Evolutionary conservation across 2,888 invertebrate species (phyloP), one percentile per base, ranked within the genome.

Genomic region (Aphidoletes aphidimyza): DNA sequence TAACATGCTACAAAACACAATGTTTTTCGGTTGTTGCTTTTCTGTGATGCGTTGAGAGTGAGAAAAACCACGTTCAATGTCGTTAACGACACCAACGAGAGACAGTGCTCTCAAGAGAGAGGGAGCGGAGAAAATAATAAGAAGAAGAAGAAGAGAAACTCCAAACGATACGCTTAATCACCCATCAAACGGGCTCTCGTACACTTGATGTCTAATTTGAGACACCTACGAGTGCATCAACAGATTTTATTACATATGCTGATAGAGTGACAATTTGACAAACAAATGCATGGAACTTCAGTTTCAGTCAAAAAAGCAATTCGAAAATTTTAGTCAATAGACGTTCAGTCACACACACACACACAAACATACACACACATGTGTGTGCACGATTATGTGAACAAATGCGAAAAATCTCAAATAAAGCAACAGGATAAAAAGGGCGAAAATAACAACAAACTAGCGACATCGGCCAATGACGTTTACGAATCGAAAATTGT

Each of bases 171-270:
- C 37, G 37, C 81, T 81, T 81, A 81, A 81, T 81, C 81, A 81
- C 81, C 81, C 81, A 81, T 81, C 81, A 81, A 69, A 81, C 37
- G 37, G 37, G 17, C 78, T 78, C 19, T 78, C 78, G 17, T 78
- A 36, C 78, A 78, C 78, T 78, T 78, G 78, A 81, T 81, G 81
- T 81, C 39, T 37, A 81, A 81, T 81, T 81, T 22, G 81, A 37
- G 81, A 81, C 81, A 81, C 81, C 81, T 81, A 81, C 81, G 81
- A 81, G 37, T 37, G 22, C 9, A 37, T 81, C 22, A 69, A 69
- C 69, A 69, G 81, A 81, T 81, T 81, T 37, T 81, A 81, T 81
- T 81, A 81, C 81, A 37, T 81, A 81, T 81, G 81, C 37, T 81
- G 37, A 36, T 81, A 17, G 81, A 81, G 81, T 81, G 81, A 37